Base-by-base conservation (phyloP, 2,113 vertebrate genomes). In the Garra rufa region DNA sequence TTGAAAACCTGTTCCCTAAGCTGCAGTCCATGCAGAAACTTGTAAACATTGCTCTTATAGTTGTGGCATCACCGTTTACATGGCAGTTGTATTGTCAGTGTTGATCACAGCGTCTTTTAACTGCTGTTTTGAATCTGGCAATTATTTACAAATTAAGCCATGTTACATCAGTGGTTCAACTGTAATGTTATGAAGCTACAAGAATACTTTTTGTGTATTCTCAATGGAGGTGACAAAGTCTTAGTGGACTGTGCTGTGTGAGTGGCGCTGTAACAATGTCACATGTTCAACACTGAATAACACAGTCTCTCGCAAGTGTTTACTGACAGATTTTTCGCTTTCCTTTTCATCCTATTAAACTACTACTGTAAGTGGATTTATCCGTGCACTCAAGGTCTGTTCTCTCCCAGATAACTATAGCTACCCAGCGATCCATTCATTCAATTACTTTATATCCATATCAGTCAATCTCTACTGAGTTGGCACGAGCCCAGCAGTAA, bases 241-340 rank as follows among this genome's bases (percentile, higher is more conserved):
- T 80, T 65, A 41, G 26, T 63, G 41, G 19, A 85, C 65, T 46
- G 38, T n/a, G 65, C 41, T 73, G 78, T 30, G 59, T 38, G 50
- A 83, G 50, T 28, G 38, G 41, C 38, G 19, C 43, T 74, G 76
- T 63, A 74, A 81, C 71, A 21, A 81, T 74, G 70, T 46, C 38
- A 28, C 43, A n/a, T 69, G 26, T 63, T 41, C 67, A 70, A n/a
- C 67, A 34, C 26, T 75, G 28, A 83, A 83, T n/a, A 30, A 38
- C 24, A 30, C 26, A 9, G 81, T 52, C 48, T 9, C 44, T 43
- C 38, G 21, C 43, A 48, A 41, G 65, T 50, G 9, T 57, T 71
- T 48, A 73, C 19, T 19, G 3, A 65, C 44, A 19, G 67, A 63
- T 38, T 63, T 52, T 61, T 28, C 15, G 6, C 57, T 71, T 57